Conservation (phyloP, 1,140 invertebrate genomes). For the Physella acuta region DNA sequence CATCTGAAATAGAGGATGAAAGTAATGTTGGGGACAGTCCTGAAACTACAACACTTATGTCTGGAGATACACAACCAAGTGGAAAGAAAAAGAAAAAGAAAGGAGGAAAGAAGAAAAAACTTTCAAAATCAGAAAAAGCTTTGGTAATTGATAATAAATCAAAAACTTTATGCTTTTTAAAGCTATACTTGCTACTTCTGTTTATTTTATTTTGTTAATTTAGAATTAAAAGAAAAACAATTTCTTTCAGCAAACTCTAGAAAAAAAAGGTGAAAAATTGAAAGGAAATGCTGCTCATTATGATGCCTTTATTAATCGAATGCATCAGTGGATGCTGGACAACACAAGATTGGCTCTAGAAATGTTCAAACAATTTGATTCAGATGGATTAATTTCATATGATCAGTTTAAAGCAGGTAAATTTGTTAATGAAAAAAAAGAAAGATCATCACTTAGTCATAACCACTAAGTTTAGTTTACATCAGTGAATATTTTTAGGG, state of each 20-base stretch:
- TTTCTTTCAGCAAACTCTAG: constrained; percentile 43
- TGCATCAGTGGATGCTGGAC: constrained; percentile 48
- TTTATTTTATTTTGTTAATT: neutral
- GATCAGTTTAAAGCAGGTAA: constrained; percentile 56
- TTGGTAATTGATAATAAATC: constrained; percentile 29
- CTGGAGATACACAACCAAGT: constrained; percentile 25
- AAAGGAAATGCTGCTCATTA: constrained; percentile 37
- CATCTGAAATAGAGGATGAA: neutral
- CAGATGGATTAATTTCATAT: constrained; percentile 45
- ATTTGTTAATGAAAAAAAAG: constrained; percentile 9
- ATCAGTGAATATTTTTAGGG: too few relatives aligned
- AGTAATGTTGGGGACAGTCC: constrained; percentile 26
- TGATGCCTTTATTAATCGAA: constrained; percentile 45
- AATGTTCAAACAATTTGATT: constrained; percentile 48
- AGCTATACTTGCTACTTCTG: neutral
- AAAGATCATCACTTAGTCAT: too few relatives aligned
- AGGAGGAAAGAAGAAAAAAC: constrained; percentile 39
- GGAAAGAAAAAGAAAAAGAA: constrained; percentile 36
- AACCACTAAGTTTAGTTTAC: too few relatives aligned
- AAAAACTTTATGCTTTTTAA: neutral
- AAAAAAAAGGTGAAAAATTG: constrained; percentile 45
- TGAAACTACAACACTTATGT: constrained; percentile 21
- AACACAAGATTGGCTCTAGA: constrained; percentile 34
- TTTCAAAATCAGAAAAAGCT: constrained; percentile 39
- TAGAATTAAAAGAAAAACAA: neutral